These are phyloP conservation scores for Aspidiotus destructor DNA, from an alignment of 2,888 invertebrate genomes.

Conservation along the genomic window DNA sequence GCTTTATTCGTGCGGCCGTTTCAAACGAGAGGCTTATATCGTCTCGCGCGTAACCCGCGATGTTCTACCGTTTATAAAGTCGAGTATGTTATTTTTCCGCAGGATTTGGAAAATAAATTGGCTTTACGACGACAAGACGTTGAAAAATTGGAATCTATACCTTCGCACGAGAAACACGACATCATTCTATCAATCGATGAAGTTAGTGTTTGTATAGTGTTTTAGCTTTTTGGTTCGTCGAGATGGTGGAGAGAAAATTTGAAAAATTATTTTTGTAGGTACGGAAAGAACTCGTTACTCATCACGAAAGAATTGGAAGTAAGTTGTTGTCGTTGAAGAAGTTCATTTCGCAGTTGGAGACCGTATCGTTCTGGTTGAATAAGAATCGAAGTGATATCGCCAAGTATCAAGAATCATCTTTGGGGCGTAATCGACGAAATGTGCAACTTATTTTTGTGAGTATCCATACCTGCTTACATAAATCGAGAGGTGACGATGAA, in stretches of 20 bases:
- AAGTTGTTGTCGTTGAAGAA: conserved; percentile 51
- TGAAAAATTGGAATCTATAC: conserved; percentile 21
- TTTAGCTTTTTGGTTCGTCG: background rate
- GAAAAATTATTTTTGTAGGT: conserved; percentile 44
- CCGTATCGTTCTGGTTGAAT: conserved; percentile 49
- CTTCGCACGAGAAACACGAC: conserved; percentile 26
- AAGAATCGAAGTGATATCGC: conserved; percentile 39
- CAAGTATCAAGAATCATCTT: conserved; percentile 44
- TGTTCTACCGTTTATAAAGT: background rate
- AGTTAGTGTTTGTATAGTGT: conserved; percentile 7
- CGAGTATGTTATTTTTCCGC: background rate
- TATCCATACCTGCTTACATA: too few relatives aligned
- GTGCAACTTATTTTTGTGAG: conserved; percentile 12
- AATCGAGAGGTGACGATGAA: conserved; percentile 29
- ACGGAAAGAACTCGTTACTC: conserved; percentile 50
- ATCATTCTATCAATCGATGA: conserved; percentile 22
- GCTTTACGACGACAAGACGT: conserved; percentile 22
- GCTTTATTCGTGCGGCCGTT: background rate
- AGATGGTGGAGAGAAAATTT: background rate
- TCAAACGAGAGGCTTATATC: background rate
- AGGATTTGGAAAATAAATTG: conserved; percentile 27
- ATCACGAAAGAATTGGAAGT: conserved; percentile 43
- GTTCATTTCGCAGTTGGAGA: conserved; percentile 49
- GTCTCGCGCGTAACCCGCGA: background rate
- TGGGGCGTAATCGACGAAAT: conserved; percentile 41